These are phyloP conservation scores for Lethenteron camtschaticum DNA, from an alignment of 2,113 vertebrate species.

Conservation along the genomic window DNA sequence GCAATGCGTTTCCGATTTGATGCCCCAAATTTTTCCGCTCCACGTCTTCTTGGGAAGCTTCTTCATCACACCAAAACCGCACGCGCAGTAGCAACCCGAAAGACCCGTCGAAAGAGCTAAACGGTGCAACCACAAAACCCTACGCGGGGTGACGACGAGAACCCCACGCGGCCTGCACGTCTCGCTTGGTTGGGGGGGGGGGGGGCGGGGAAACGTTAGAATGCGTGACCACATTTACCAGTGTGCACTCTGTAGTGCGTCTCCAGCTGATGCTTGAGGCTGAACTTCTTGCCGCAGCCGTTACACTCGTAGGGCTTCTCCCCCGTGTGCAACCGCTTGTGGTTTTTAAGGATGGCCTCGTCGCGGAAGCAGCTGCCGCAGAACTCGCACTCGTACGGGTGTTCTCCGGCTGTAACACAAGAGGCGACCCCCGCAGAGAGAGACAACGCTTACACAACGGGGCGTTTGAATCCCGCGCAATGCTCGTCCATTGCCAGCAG, in stretches of 20 bases:
- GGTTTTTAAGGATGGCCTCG: slow-evolving; percentile 13
- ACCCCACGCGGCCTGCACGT: not conserved
- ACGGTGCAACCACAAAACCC: too few species aligned
- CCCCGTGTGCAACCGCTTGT: slow-evolving; percentile 15
- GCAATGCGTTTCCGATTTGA: too few species aligned
- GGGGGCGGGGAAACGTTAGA: not conserved
- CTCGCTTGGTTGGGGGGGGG: not conserved
- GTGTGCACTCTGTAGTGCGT: slow-evolving; percentile 50
- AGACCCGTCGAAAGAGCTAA: too few species aligned
- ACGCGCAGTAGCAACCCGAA: too few species aligned
- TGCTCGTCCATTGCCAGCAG: too few species aligned
- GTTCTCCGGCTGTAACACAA: slow-evolving; percentile 13
- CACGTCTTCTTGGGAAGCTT: too few species aligned
- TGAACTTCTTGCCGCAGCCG: slow-evolving; percentile 38
- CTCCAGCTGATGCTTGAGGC: slow-evolving; percentile 52
- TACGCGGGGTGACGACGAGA: not conserved
- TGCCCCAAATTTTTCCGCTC: too few species aligned
- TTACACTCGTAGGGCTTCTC: slow-evolving; percentile 34
- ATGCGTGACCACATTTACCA: slow-evolving; percentile 19
- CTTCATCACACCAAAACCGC: too few species aligned
- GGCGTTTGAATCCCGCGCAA: too few species aligned
- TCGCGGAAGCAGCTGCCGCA: slow-evolving; percentile 13
- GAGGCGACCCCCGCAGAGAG: too few species aligned
- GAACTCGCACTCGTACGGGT: slow-evolving; percentile 14
- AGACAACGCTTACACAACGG: too few species aligned